Base-by-base conservation (phyloP, 2,888 invertebrate genomes). In the Neoascia interrupta region DNA sequence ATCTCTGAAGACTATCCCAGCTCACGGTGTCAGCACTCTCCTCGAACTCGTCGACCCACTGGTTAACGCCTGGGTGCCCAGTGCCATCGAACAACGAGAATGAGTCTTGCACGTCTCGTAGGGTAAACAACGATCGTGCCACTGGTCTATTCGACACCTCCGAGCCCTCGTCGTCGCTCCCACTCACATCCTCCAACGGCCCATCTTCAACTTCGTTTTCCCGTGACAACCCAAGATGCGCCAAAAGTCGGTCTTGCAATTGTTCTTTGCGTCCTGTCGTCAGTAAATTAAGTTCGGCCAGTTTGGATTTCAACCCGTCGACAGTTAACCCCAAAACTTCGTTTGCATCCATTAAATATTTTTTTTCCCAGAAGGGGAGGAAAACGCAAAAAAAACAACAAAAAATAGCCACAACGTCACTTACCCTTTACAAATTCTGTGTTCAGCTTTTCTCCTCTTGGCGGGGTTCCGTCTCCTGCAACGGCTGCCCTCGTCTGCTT, bases 41-140 rank as follows among this genome's bases (percentile, higher is more conserved):
- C 21, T 64, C 53, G 39, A 53, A 64, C 13, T 34, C 64, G 13
- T 37, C 41, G 5, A 64, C n/a, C 64, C 64, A 64, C 11, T 28
- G 31, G 34, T 64, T 53, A n/a, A 64, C 21, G 21, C 43, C 43
- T 11, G 39, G 10, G 28, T 39, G 11, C n/a, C 43, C 19, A 5
- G 18, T 28, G 3, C 53, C 43, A 5, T 16, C 5, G 31, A 64
- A 64, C 1, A 31, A 5, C 34, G 43, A 15, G 8, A 19, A n/a
- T 6, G 63, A 51, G 23, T 41, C 31, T 18, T 66, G 54, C n/a
- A 66, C 54, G 13, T 53, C 54, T 3, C 66, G 31, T 23, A 64
- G 28, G 13, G 63, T 64, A 21, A 51, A 64, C 11, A 36, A 45
- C 47, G 34, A 45, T 6, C 45, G 19, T 6, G 23, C n/a, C 3